Evolutionary conservation across 2,888 invertebrate species (phyloP), one percentile per base, ranked within the genome.

Genomic region (Drosophila lacicola): DNA sequence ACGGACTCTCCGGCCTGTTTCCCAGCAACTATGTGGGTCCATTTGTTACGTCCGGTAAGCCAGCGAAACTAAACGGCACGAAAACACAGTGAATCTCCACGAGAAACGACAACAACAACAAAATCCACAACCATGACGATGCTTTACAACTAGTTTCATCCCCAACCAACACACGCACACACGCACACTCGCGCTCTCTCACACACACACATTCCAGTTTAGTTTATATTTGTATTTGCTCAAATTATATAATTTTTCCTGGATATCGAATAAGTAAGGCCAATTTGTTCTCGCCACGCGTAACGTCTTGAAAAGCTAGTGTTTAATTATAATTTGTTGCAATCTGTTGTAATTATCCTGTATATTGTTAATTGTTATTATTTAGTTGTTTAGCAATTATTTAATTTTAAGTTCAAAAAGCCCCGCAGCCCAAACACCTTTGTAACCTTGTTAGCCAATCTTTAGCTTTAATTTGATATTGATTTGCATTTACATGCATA

Each of bases 1-100:
- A 97, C 79, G 98, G 98, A 2, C 94, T 95, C 81, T 96, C 96
- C 0, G 99, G 99, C 8, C 94, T 99, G 55, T 99, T 99, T 92
- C 99, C 99, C 14, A 97, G 98, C 93, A 99, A 98, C 93, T 99
- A 99, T 92, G 98, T 99, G 65, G 94, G 96, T 78, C 95, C 95
- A 62, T 94, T 96, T 84, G 93, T 93, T 58, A 91, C 93, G 78
- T 92, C 93, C 82, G 93, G 93, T 93, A 92, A 92, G 92, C 90
- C 88, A 80, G 74, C 76, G 46, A 78, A 78, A 74, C 56, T 76
- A 65, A 90, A 90, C 80, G 89, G 89, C 81, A 90, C 91, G 83
- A 87, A 89, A 82, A 80, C 89, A 76, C 63, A 78, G 72, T 78
- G 82, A 82, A 82, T 74, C 78, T 83, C 80, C 78, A 51, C 64